Evolutionary conservation across 2,888 invertebrate genomes (phyloP).

Genomic region (Acheta domesticus): DNA sequence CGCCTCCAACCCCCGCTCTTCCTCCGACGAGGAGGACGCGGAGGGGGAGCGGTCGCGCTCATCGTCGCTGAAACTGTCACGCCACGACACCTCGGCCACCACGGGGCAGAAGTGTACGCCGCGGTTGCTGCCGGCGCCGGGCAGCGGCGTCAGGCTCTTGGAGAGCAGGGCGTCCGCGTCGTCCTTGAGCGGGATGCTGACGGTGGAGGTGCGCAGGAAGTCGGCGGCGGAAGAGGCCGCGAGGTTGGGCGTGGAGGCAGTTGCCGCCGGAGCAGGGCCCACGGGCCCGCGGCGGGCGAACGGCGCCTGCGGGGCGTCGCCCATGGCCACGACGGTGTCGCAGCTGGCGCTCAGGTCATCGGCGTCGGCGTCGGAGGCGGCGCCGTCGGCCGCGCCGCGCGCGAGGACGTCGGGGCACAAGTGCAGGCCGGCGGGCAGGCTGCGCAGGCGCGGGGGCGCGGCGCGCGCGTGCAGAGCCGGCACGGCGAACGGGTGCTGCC

Average conservation of each 20-base stretch:
- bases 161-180: slow-evolving; percentile 35
- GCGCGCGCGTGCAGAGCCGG: background rate
- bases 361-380: slow-evolving; percentile 39
- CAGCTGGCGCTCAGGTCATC: slow-evolving; percentile 34
- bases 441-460: background rate
- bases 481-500: background rate
- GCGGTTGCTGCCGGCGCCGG: slow-evolving; percentile 45
- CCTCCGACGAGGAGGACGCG: slow-evolving; percentile 25
- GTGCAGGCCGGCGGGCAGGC: slow-evolving; percentile 1
- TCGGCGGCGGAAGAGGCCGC: slow-evolving; percentile 42
- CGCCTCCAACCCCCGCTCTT: slow-evolving; percentile 32
- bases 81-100: slow-evolving; percentile 77
- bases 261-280: slow-evolving; percentile 42
- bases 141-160: slow-evolving; percentile 26
- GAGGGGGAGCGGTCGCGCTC: slow-evolving; percentile 12
- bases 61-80: slow-evolving; percentile 54
- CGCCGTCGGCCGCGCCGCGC: slow-evolving; percentile 38
- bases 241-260: slow-evolving; percentile 62
- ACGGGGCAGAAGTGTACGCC: slow-evolving; percentile 78
- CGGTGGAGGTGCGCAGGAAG: slow-evolving; percentile 56
- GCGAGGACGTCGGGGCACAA: slow-evolving; percentile 35
- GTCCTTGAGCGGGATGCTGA: slow-evolving; percentile 57
- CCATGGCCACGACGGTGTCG: background rate
- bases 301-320: background rate
- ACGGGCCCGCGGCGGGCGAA: slow-evolving; percentile 22